A percentile compares a stretch with the other conserved stretches of the same genome.
These are phyloP conservation scores for Tolmerus cingulatus DNA, from an alignment of 2,888 invertebrate genomes.

Conservation along the genomic window DNA sequence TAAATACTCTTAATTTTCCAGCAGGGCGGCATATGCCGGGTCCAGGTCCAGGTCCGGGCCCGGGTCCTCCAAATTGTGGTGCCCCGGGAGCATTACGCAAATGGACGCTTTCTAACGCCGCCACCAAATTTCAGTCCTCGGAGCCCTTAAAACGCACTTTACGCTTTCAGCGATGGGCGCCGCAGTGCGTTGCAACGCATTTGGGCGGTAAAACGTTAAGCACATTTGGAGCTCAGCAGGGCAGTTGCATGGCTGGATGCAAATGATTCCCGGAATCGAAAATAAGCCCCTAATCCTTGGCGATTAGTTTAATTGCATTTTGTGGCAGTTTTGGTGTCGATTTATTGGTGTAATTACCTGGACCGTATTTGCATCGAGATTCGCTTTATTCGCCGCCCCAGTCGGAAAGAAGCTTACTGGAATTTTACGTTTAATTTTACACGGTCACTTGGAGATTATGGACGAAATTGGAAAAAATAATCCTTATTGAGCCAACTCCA, in stretches of 20 bases:
- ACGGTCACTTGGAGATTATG: constrained; percentile 11
- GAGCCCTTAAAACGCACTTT: constrained; percentile 25
- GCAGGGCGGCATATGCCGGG: background rate
- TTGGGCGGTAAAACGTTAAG: constrained; percentile 11
- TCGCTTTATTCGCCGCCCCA: background rate
- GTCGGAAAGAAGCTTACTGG: background rate
- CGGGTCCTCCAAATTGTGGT: background rate
- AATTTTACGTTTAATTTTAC: constrained; percentile 32
- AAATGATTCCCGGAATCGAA: constrained; percentile 36
- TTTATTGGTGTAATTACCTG: constrained; percentile 51
- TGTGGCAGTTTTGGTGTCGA: constrained; percentile 53
- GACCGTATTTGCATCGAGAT: constrained; percentile 37
- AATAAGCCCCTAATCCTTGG: constrained; percentile 47
- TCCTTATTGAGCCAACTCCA: constrained; percentile 18
- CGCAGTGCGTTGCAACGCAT: background rate
- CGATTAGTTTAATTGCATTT: constrained; percentile 64
- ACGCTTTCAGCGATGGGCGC: constrained; percentile 14
- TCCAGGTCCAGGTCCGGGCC: background rate
- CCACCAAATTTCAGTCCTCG: constrained; percentile 14
- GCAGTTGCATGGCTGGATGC: constrained; percentile 16
- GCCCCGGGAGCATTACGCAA: background rate
- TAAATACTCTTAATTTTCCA: background rate
- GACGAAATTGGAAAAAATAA: constrained; percentile 28
- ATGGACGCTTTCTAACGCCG: background rate
- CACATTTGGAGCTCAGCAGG: constrained; percentile 33